These are phyloP conservation scores for Tricholauxania praeusta DNA, from an alignment of 2,888 invertebrate genomes.

Conservation along the genomic window DNA sequence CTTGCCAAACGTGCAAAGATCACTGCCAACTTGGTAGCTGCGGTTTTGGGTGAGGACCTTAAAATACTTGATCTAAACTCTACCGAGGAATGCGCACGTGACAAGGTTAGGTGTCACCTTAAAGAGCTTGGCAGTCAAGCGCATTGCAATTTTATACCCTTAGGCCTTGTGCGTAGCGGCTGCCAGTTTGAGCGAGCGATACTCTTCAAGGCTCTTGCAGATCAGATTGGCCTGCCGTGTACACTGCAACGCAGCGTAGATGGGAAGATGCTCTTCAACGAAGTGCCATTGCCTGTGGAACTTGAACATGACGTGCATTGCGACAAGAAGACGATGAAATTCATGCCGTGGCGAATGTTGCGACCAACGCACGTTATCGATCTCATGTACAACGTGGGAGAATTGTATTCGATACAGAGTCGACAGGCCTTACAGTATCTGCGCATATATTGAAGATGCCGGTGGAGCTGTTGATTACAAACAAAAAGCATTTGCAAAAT, in stretches of 20 bases:
- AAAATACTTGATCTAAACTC: conserved; percentile 56
- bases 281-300: conserved; percentile 72
- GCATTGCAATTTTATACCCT: conserved; percentile 70
- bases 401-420: conserved; percentile 61
- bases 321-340: conserved; percentile 55
- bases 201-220: conserved; percentile 76
- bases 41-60: conserved; percentile 51
- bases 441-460: conserved; percentile 50
- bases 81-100: conserved; percentile 70
- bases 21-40: conserved; percentile 70
- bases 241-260: conserved; percentile 72
- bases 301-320: conserved; percentile 57
- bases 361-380: conserved; percentile 75
- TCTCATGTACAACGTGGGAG: conserved; percentile 67
- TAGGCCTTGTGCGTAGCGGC: conserved; percentile 73
- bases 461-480: not conserved
- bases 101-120: conserved; percentile 68
- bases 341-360: conserved; percentile 71
- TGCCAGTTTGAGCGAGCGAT: conserved; percentile 74
- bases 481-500: too few species aligned
- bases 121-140: conserved; percentile 68
- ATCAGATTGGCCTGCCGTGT: conserved; percentile 74
- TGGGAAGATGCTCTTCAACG: conserved; percentile 73
- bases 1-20: conserved; percentile 61
- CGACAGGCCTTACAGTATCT: conserved; percentile 61